These are phyloP conservation scores for Dryas iulia DNA, from an alignment of 1,140 invertebrate genomes.

Conservation along the genomic window DNA sequence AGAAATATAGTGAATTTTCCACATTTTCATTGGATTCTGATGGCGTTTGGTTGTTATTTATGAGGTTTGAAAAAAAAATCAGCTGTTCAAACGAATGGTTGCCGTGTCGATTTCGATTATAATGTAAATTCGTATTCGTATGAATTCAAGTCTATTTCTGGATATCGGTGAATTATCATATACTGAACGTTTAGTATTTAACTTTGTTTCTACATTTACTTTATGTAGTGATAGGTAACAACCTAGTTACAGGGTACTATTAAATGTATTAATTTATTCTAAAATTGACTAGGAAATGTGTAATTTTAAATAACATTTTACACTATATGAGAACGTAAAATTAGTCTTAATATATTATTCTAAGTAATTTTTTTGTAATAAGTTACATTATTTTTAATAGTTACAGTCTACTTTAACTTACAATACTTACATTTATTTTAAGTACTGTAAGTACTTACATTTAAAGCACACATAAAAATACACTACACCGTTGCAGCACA, in stretches of 20 bases:
- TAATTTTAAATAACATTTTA: too few relatives aligned
- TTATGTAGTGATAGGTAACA: background rate
- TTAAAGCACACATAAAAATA: too few relatives aligned
- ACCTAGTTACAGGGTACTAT: background rate
- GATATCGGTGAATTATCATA: background rate
- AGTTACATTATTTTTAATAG: too few relatives aligned
- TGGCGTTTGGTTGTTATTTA: slow-evolving; percentile 46
- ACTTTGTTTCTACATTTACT: background rate
- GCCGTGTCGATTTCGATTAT: slow-evolving; percentile 21
- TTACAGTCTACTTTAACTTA: too few relatives aligned
- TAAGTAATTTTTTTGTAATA: too few relatives aligned
- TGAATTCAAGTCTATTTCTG: slow-evolving; percentile 14
- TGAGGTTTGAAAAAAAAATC: slow-evolving; percentile 37
- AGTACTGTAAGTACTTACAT: too few relatives aligned
- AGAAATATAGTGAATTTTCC: background rate
- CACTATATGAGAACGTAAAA: too few relatives aligned
- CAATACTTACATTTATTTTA: too few relatives aligned
- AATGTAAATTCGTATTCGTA: slow-evolving; percentile 15
- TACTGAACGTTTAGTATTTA: background rate
- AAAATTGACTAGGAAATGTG: too few relatives aligned
- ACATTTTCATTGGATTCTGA: background rate
- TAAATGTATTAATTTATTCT: background rate
- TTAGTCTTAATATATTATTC: too few relatives aligned
- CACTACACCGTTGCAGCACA: too few relatives aligned
- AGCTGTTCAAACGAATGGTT: slow-evolving; percentile 40